Evolutionary conservation across 2,113 vertebrate species (phyloP), one percentile per base, ranked within the genome.

Genomic region (Shinisaurus crocodilurus): DNA sequence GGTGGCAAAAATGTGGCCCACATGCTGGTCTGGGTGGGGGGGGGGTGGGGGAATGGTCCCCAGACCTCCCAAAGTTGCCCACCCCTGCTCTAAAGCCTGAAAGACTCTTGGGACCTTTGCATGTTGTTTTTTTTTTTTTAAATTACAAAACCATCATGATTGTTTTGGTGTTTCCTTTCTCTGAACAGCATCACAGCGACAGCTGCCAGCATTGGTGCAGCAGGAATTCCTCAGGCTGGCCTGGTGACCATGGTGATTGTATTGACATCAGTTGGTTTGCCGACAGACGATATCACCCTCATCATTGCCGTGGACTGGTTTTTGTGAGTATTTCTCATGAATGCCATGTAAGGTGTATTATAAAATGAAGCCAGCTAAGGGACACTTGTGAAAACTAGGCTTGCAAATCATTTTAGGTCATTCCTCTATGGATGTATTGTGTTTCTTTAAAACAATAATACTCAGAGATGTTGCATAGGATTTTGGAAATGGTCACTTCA

Each of bases 291-390:
- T 96, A 98, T 99, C 96, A 97, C 97, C 0, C 98, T 99, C 88
- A 99, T 99, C 96, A 98, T 99, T 77, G 99, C 99, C 0, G 99
- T 99, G 87, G 99, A 99, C 95, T 99, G 99, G 99, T 99, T 99
- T 94, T 96, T 99, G 99, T 99, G 96, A 99, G 99, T 99, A 97
- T 57, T 27, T 86, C 88, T 80, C 79, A 18, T 29, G 3, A 34
- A 77, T 5, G 29, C 12, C 3, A 5, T 88, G 75, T 76, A 8
- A 29, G 0, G 8, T 83, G 77, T 81, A 77, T 79, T 89, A 87
- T 54, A 43, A 86, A 81, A 40, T n/a, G 2, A 23, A 86, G 25
- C 40, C 85, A 37, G 40, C 37, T 29, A 16, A 50, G 29, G 74
- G 60, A 15, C 20, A 9, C 5, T 29, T 20, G 8, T n/a, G 12